Evolutionary conservation across 2,888 invertebrate species (phyloP), one percentile per base, ranked within the genome.

Genomic region (Watsonalla cultraria): DNA sequence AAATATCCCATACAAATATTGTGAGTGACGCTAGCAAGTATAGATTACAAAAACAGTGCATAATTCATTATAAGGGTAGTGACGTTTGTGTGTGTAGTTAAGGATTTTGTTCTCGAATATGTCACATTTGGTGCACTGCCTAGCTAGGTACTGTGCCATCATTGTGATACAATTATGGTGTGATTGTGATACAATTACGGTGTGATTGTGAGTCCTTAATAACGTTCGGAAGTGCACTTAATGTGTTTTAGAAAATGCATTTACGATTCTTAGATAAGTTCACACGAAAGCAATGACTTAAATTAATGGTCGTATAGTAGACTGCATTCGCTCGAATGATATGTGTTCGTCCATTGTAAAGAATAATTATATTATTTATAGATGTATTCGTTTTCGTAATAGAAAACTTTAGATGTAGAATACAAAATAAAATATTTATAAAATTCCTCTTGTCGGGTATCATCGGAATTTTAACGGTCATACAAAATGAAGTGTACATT

Each of bases 291-390:
- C 84, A 85, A 89, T 88, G 81, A 86, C 82, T 83, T 81, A 77
- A 81, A 24, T 24, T 72, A 74, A 77, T 74, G 72, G 80, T 79
- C 75, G 76, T 84, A 72, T 80, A 76, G 82, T 88, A 89, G 89
- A 90, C 90, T 90, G 89, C 87, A 89, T 88, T 90, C 87, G 76
- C 79, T 86, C 75, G 86, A 90, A 88, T 88, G 86, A 84, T 80
- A 84, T 86, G 87, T 90, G 90, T 90, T 90, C 90, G 90, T 90
- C 90, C 90, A 90, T 85, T 86, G 75, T 79, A 78, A 81, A 84
- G 78, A 79, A 73, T 78, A 80, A 74, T 77, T 74, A 80, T 78
- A 83, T 86, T 78, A 81, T 84, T 82, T 85, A 81, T 84, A 84
- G 78, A 68, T 76, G 70, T 84, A 83, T 84, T 81, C 73, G 74